A percentile compares a stretch with the other conserved stretches of the same genome.
Evolutionary conservation across 35 echinoderm and acorn worm species (phyloP).

Genomic region (Holothuria glaberrima): DNA sequence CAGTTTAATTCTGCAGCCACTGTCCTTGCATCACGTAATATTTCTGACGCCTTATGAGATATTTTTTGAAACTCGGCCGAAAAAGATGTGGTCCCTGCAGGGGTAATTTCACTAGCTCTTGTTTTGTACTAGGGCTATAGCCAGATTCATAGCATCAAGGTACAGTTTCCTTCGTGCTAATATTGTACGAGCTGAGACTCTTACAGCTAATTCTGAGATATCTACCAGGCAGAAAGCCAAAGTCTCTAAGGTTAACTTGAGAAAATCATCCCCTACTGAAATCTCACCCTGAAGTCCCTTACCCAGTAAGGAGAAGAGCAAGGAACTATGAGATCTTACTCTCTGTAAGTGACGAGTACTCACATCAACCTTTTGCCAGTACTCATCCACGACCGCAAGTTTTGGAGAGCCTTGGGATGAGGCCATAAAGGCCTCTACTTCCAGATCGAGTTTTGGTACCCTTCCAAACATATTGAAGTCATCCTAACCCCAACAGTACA

Average conservation of each 20-base stretch:
- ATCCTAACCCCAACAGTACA: background rate
- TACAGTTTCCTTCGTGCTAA: too few relatives aligned
- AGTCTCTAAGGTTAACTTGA: background rate
- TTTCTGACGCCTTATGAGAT: too few relatives aligned
- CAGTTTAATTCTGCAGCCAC: background rate
- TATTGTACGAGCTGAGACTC: too few relatives aligned
- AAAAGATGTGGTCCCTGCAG: background rate
- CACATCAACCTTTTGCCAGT: too few relatives aligned
- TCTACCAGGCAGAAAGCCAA: conserved; percentile 1
- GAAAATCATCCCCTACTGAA: background rate
- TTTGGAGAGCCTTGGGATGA: too few relatives aligned
- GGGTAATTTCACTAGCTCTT: too few relatives aligned
- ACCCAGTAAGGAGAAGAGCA: background rate
- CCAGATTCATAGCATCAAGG: too few relatives aligned
- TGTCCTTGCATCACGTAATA: background rate
- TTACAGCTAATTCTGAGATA: background rate
- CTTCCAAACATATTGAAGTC: too few relatives aligned
- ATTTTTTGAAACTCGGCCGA: background rate
- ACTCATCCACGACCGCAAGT: too few relatives aligned
- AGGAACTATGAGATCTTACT: background rate
- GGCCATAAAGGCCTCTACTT: too few relatives aligned
- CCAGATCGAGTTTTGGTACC: too few relatives aligned
- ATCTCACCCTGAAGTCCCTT: background rate
- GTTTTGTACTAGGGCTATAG: background rate
- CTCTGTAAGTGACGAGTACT: too few relatives aligned